These are phyloP conservation scores for Mesochorus sp. DNA, from an alignment of 2,888 invertebrate species.

Conservation along the genomic window DNA sequence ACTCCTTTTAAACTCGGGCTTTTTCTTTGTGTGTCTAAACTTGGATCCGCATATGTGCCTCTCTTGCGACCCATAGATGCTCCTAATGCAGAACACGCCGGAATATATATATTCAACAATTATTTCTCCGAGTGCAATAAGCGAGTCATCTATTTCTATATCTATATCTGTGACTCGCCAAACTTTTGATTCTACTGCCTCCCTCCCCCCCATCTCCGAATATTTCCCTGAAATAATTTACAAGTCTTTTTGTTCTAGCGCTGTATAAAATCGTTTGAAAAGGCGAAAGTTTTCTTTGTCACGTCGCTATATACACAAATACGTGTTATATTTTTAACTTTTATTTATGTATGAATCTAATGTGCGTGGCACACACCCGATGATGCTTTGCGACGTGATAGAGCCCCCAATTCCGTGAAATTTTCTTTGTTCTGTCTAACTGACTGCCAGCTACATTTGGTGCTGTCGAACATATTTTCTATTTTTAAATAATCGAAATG, in stretches of 20 bases:
- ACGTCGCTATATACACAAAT: no score
- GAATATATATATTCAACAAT: constrained; percentile 48
- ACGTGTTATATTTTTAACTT: no score
- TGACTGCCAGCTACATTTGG: no score
- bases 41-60: constrained; percentile 57
- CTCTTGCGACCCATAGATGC: constrained; percentile 52
- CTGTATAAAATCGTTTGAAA: neutral
- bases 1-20: constrained; percentile 74
- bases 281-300: constrained; percentile 31
- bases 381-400: no score
- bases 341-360: no score
- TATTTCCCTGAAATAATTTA: neutral
- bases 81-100: constrained; percentile 56
- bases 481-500: no score
- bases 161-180: neutral
- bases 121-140: constrained; percentile 22
- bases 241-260: constrained; percentile 33
- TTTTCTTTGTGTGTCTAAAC: constrained; percentile 70
- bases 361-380: no score
- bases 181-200: no score
- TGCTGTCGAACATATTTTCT: no score
- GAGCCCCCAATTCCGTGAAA: no score
- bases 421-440: no score
- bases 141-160: neutral
- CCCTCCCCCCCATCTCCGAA: neutral